phyloP scores from a whole-genome alignment of 2,888 invertebrate genomes.

The Spialia ferax region DNA sequence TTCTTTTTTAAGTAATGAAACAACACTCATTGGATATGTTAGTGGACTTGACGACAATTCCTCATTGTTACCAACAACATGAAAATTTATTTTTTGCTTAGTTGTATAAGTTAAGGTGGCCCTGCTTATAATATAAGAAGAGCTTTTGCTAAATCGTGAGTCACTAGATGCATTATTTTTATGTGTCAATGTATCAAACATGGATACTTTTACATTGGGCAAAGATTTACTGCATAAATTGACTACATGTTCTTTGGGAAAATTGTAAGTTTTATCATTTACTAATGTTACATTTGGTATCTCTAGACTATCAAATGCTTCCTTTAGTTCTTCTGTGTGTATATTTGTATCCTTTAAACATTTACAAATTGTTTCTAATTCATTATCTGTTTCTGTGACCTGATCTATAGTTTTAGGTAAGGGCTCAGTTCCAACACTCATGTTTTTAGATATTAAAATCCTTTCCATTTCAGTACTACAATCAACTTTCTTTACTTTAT shows the following conservation, averaged over 20 bases:
- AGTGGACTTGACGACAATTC: slow-evolving; percentile 56
- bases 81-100: slow-evolving; percentile 74
- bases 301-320: slow-evolving; percentile 70
- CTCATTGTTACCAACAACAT: slow-evolving; percentile 66
- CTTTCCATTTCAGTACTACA: slow-evolving; percentile 52
- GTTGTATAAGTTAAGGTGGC: slow-evolving; percentile 77
- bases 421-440: slow-evolving; percentile 58
- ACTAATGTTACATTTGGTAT: slow-evolving; percentile 77
- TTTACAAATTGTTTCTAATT: slow-evolving; percentile 52
- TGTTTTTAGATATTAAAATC: slow-evolving; percentile 52
- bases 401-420: slow-evolving; percentile 53
- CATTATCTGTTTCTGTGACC: slow-evolving; percentile 58
- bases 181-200: slow-evolving; percentile 50
- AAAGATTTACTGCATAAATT: slow-evolving; percentile 58
- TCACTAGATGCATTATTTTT: slow-evolving; percentile 54
- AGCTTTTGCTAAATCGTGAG: slow-evolving; percentile 55
- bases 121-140: slow-evolving; percentile 70
- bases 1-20: slow-evolving; percentile 73
- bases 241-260: slow-evolving; percentile 58
- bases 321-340: slow-evolving; percentile 58
- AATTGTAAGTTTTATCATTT: slow-evolving; percentile 61
- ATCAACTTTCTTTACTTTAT: slow-evolving; percentile 47
- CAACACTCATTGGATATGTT: slow-evolving; percentile 71
- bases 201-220: slow-evolving; percentile 61
- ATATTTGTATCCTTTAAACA: slow-evolving; percentile 51